These are phyloP conservation scores for Carpatolechia fugitivella DNA, from an alignment of 2,888 invertebrate genomes.

Conservation along the genomic window DNA sequence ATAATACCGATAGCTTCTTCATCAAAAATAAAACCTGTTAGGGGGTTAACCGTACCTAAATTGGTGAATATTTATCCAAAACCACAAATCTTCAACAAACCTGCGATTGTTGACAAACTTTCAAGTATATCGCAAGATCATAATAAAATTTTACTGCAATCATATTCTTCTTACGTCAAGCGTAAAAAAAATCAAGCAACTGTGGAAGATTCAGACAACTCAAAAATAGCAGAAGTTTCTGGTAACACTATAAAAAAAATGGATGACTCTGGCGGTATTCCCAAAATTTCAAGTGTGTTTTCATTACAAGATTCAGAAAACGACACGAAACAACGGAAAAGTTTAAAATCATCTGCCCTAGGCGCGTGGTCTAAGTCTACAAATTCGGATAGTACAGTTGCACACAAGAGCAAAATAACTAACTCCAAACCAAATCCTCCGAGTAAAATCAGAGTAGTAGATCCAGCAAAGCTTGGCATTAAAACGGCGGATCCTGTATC, in stretches of 20 bases:
- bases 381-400: background rate
- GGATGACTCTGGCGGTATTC: background rate
- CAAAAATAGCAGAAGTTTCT: background rate
- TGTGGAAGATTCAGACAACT: background rate
- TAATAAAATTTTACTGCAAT: background rate
- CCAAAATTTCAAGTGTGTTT: constrained; percentile 25
- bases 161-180: background rate
- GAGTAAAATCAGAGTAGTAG: constrained; percentile 12
- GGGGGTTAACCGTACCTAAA: no score
- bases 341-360: background rate
- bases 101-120: background rate
- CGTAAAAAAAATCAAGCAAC: background rate
- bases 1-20: no score
- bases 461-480: constrained; percentile 5
- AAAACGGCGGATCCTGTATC: no score
- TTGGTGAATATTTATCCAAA: no score
- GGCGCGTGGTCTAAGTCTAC: background rate
- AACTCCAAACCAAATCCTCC: background rate
- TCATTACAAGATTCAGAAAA: constrained; percentile 17
- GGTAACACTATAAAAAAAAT: no score
- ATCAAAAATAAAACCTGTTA: no score
- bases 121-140: background rate
- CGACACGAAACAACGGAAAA: background rate
- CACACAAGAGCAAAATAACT: background rate
- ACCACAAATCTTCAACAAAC: no score